phyloP scores from a whole-genome alignment of 2,888 invertebrate species.

The Anoplius nigerrimus region DNA sequence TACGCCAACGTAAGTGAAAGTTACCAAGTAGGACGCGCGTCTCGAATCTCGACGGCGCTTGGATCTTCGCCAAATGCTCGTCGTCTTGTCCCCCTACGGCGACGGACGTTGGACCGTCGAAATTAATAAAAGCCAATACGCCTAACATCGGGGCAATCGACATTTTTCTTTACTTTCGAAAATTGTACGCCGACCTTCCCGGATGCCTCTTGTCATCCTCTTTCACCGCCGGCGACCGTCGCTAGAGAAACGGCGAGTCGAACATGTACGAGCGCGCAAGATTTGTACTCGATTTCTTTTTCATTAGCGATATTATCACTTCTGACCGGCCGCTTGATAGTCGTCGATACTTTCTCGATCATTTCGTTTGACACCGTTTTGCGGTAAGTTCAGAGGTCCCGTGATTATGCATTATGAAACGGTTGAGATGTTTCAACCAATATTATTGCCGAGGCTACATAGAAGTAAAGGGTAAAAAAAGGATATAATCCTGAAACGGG shows the following conservation, averaged over 20 bases:
- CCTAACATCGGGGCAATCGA: constrained; percentile 6
- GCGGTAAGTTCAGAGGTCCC: no score
- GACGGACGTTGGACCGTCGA: constrained; percentile 30
- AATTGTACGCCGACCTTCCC: constrained; percentile 15
- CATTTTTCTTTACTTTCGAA: constrained; percentile 36
- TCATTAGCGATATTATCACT: constrained; percentile 13
- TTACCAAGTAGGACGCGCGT: constrained; percentile 73
- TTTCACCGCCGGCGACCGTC: not conserved
- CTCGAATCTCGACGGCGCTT: constrained; percentile 60
- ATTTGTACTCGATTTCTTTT: constrained; percentile 8
- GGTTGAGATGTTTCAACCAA: no score
- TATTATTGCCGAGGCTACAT: no score
- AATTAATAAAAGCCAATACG: constrained; percentile 39
- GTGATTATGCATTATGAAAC: no score
- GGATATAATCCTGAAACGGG: no score
- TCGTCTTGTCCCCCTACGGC: constrained; percentile 46
- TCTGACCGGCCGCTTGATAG: not conserved
- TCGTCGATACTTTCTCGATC: no score
- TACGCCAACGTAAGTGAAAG: constrained; percentile 74
- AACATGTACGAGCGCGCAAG: not conserved
- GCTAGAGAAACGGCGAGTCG: not conserved
- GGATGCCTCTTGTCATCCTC: no score
- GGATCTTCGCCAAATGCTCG: constrained; percentile 69
- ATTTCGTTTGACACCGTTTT: no score
- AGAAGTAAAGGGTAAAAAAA: no score